Percentiles rank a stretch among this genome's conserved stretches.
These are phyloP conservation scores for Cryptus viduatorius DNA, from an alignment of 2,888 invertebrate species.

Conservation along the genomic window DNA sequence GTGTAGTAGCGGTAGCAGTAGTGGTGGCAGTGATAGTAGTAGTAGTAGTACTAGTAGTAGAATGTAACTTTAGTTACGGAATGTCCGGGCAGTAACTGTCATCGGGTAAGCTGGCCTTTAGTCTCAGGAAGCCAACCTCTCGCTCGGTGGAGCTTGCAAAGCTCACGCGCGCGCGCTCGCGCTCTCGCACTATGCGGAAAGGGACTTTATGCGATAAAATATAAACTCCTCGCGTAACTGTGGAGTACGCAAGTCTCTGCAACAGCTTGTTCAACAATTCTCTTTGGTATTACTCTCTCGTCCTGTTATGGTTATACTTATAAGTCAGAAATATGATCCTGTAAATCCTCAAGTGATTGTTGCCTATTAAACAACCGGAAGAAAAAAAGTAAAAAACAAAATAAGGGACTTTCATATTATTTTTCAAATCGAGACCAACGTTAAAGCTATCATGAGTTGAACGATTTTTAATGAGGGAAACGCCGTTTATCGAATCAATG, in stretches of 20 bases:
- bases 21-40: background rate
- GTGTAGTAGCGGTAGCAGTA: background rate
- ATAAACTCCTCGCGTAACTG: slow-evolving; percentile 28
- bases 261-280: slow-evolving; percentile 47
- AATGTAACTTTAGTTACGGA: slow-evolving; percentile 57
- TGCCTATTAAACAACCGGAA: background rate
- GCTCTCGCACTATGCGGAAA: slow-evolving; percentile 19
- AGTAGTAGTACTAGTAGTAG: slow-evolving; percentile 1
- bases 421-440: background rate
- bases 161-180: background rate
- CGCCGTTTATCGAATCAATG: background rate
- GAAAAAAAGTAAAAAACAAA: background rate
- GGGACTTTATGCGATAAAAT: slow-evolving; percentile 42
- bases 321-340: slow-evolving; percentile 8
- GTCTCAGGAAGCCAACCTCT: slow-evolving; percentile 28
- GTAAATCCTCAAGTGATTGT: slow-evolving; percentile 2
- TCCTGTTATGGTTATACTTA: background rate
- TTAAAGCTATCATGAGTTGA: background rate
- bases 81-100: slow-evolving; percentile 53
- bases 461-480: background rate
- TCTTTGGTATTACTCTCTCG: slow-evolving; percentile 24
- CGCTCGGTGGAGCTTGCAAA: slow-evolving; percentile 11
- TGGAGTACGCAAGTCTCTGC: slow-evolving; percentile 5
- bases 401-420: background rate
- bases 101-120: slow-evolving; percentile 50